Evolutionary conservation across 2,888 invertebrate species (phyloP).

Genomic region (Dasysyrphus tricinctus): DNA sequence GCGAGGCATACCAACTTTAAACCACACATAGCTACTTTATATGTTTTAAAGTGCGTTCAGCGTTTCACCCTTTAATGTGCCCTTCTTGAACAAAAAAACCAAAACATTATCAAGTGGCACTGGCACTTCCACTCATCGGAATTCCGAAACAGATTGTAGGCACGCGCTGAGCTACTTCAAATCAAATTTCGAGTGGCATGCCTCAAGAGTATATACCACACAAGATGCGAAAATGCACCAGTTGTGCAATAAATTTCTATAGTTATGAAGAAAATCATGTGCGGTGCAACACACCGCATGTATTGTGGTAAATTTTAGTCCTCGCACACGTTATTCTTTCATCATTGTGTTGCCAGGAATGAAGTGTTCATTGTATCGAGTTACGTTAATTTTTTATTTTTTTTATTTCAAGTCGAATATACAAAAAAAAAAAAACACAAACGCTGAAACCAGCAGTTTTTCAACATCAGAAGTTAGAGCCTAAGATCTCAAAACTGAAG

Average conservation of each 20-base stretch:
- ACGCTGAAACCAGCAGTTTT: slow-evolving; percentile 3
- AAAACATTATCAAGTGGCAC: slow-evolving; percentile 69
- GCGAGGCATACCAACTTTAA: neutral
- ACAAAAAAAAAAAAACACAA: neutral
- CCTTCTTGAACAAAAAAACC: slow-evolving; percentile 44
- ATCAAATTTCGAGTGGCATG: slow-evolving; percentile 47
- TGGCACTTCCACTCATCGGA: slow-evolving; percentile 59
- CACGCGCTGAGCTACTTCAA: slow-evolving; percentile 69
- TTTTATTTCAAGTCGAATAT: neutral
- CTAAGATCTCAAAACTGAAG: neutral
- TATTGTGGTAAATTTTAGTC: slow-evolving; percentile 8
- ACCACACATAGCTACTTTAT: neutral
- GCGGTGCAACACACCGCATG: neutral
- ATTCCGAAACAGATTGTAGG: slow-evolving; percentile 73
- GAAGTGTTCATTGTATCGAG: slow-evolving; percentile 56
- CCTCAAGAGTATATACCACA: slow-evolving; percentile 57
- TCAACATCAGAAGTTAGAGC: neutral
- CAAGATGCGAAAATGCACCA: slow-evolving; percentile 71
- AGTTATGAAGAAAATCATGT: slow-evolving; percentile 58
- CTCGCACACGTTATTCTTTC: slow-evolving; percentile 41
- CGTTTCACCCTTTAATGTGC: slow-evolving; percentile 58
- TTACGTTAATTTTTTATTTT: slow-evolving; percentile 18
- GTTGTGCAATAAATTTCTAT: slow-evolving; percentile 67
- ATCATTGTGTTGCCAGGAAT: slow-evolving; percentile 14
- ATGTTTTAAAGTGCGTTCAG: slow-evolving; percentile 45